phyloP scores from a whole-genome alignment of 2,888 invertebrate species.

The Omphaloscelis lunosa region DNA sequence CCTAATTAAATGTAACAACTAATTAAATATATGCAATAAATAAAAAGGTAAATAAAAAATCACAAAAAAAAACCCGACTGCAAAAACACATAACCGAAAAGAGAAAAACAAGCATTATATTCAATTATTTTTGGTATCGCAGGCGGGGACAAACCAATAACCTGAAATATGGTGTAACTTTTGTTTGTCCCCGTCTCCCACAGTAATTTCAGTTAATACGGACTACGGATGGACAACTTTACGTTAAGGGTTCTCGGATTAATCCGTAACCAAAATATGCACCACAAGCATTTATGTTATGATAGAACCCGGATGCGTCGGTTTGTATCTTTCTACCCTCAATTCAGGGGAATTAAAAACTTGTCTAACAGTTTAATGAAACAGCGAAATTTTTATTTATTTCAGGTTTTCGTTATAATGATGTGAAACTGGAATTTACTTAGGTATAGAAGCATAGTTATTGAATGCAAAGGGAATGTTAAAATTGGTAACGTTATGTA shows the following conservation, averaged over 20 bases:
- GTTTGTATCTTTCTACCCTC: constrained; percentile 35
- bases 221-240: constrained; percentile 37
- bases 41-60: too few relatives aligned
- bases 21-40: too few relatives aligned
- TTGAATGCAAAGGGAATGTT: neutral
- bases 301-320: constrained; percentile 47
- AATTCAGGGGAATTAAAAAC: constrained; percentile 58
- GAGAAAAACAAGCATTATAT: too few relatives aligned
- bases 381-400: constrained; percentile 23
- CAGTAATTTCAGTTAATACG: constrained; percentile 39
- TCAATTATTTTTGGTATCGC: too few relatives aligned
- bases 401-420: neutral
- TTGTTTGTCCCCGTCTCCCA: constrained; percentile 3
- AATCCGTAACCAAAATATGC: constrained; percentile 58
- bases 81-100: too few relatives aligned
- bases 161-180: too few relatives aligned
- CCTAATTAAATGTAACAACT: too few relatives aligned
- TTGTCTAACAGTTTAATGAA: constrained; percentile 32
- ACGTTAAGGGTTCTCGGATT: constrained; percentile 47
- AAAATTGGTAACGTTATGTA: neutral
- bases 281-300: constrained; percentile 63
- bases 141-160: too few relatives aligned
- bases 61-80: too few relatives aligned
- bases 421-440: neutral
- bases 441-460: neutral